These are phyloP conservation scores for Barbus barbus DNA, from an alignment of 2,113 vertebrate genomes.

Conservation along the genomic window DNA sequence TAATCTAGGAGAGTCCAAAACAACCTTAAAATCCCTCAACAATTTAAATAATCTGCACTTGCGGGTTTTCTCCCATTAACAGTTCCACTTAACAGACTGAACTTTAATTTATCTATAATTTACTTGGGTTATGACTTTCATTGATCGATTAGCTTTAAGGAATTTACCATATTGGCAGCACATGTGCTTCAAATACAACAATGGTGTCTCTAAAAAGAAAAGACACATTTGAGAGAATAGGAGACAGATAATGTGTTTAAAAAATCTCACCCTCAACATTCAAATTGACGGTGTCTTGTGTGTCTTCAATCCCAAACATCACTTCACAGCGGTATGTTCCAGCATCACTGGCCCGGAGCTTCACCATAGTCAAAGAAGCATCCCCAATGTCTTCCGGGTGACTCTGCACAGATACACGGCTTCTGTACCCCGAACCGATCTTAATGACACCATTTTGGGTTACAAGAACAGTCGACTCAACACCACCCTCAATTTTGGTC, in stretches of 20 bases:
- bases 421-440: conserved; percentile 84
- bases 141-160: background rate
- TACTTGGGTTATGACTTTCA: conserved; percentile 9
- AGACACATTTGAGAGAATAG: background rate
- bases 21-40: conserved; percentile 7
- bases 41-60: conserved; percentile 12
- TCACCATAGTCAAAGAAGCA: conserved; percentile 87
- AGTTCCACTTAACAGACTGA: conserved; percentile 1
- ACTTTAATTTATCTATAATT: conserved; percentile 1
- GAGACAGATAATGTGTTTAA: background rate
- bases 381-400: conserved; percentile 86
- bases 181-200: background rate
- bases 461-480: conserved; percentile 88
- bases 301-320: conserved; percentile 93
- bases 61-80: conserved; percentile 7
- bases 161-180: background rate
- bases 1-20: background rate
- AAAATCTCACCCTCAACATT: conserved; percentile 83
- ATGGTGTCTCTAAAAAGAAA: background rate
- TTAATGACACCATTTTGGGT: conserved; percentile 92
- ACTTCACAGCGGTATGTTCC: conserved; percentile 94
- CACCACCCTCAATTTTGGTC: conserved; percentile 85
- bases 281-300: conserved; percentile 81
- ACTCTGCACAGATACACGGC: conserved; percentile 86
- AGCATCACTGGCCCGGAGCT: conserved; percentile 88